phyloP scores from a whole-genome alignment of 1,140 invertebrate species.

The Brachionus sp. region DNA sequence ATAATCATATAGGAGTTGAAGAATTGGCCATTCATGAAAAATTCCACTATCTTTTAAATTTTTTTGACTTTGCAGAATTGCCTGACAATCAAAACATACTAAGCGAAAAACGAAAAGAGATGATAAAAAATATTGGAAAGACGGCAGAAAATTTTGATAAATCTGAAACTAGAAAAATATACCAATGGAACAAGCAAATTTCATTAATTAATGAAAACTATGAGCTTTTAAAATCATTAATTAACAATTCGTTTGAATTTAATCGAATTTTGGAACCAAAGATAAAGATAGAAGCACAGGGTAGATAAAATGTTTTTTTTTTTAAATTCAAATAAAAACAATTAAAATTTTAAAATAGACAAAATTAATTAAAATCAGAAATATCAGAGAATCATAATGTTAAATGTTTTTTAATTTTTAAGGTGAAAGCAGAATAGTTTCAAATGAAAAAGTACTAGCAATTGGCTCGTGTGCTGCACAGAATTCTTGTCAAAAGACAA shows the following conservation, averaged over 20 bases:
- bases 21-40: constrained; percentile 16
- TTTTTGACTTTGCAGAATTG: not conserved
- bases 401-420: not conserved
- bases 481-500: not conserved
- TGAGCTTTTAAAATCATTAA: constrained; percentile 27
- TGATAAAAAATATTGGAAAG: not conserved
- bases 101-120: not conserved
- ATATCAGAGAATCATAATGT: not conserved
- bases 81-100: not conserved
- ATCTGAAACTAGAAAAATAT: not conserved
- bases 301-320: not conserved
- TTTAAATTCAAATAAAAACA: not conserved
- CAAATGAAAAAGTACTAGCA: constrained; percentile 13
- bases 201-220: constrained; percentile 24
- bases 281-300: not conserved
- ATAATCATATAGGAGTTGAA: not conserved
- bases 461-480: constrained; percentile 25
- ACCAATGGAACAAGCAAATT: constrained; percentile 22
- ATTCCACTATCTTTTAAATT: constrained; percentile 3
- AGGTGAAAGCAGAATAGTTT: constrained; percentile 35
- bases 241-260: constrained; percentile 33
- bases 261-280: not conserved
- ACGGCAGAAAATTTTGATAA: not conserved
- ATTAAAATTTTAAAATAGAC: not conserved
- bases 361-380: not conserved